phyloP scores from a whole-genome alignment of 1,140 invertebrate genomes.

The roundworm (Caenorhabditis elegans) region WBcel235 BX284602.5:5664001-5664500 shows the following conservation, averaged over 20 bases:
- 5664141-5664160: background rate
- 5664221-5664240: conserved; percentile 24
- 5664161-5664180: conserved; percentile 24
- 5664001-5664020: conserved; percentile 4
- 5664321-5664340: conserved; percentile 37
- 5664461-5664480: conserved; percentile 1
- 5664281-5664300: background rate
- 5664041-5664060: background rate
- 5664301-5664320: conserved; percentile 24
- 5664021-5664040: background rate
- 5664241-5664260: conserved; percentile 35
- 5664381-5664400: background rate
- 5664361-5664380: background rate
- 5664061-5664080: conserved; percentile 39
- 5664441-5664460: conserved; percentile 1
- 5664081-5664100: conserved; percentile 5
- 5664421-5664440: conserved; percentile 25
- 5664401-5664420: conserved; percentile 13
- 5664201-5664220: conserved; percentile 35
- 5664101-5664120: background rate
- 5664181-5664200: background rate
- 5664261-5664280: background rate
- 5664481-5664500: background rate
- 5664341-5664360: conserved; percentile 6
- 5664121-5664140: background rate